phyloP scores from a whole-genome alignment of 1,140 invertebrate genomes.

The Diplogasteroides magnus region DNA sequence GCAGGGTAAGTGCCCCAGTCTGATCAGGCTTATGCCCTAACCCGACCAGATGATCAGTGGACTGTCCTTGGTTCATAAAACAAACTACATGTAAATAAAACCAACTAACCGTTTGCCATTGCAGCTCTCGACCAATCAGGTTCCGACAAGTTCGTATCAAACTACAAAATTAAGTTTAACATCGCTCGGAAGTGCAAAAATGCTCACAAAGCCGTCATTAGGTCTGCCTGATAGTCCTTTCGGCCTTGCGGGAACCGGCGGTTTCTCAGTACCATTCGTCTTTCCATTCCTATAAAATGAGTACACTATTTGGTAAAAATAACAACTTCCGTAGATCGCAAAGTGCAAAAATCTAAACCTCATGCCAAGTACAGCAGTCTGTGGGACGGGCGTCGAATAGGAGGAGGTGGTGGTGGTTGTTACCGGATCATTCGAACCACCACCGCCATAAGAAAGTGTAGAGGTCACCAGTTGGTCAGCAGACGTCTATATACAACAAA shows the following conservation, averaged over 20 bases:
- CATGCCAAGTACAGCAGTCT: constrained; percentile 9
- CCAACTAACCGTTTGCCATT: background rate
- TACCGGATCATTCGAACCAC: background rate
- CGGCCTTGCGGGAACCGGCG: constrained; percentile 10
- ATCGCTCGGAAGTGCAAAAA: background rate
- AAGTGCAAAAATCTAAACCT: background rate
- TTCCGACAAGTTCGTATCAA: constrained; percentile 8
- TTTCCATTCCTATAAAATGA: constrained; percentile 6
- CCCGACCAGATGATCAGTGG: too few relatives aligned
- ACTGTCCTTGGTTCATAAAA: too few relatives aligned
- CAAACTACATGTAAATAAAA: constrained; percentile 4
- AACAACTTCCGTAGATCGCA: constrained; percentile 7
- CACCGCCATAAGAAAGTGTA: background rate
- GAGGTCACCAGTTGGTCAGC: background rate
- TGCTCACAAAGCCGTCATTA: constrained; percentile 2
- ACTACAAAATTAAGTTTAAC: background rate
- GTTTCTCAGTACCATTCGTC: constrained; percentile 7
- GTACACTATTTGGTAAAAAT: constrained; percentile 8
- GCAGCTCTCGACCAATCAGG: background rate
- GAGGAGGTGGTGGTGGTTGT: constrained; percentile 16
- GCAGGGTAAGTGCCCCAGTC: too few relatives aligned
- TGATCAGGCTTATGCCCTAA: too few relatives aligned
- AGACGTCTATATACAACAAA: too few relatives aligned
- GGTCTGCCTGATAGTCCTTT: constrained; percentile 1
- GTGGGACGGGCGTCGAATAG: constrained; percentile 8